Evolutionary conservation across 2,113 vertebrate genomes (phyloP).

Genomic region (Centrocercus urophasianus): DNA sequence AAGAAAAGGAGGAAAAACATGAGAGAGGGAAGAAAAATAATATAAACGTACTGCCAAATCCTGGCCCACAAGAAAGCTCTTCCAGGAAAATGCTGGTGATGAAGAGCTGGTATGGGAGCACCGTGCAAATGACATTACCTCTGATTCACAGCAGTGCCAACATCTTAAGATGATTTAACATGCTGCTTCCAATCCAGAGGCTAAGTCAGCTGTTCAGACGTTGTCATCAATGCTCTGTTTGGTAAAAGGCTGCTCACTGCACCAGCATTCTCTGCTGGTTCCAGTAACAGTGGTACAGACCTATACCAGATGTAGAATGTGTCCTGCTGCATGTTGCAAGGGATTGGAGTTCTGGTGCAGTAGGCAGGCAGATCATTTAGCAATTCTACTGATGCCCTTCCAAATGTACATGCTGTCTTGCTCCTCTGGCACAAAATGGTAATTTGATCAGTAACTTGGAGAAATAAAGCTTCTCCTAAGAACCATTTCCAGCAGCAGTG

Average conservation of each 20-base stretch:
- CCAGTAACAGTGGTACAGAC: neutral
- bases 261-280: neutral
- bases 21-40: neutral
- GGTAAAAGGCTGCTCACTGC: neutral
- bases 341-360: neutral
- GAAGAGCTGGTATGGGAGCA: neutral
- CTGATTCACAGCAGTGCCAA: neutral
- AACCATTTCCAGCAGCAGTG: neutral
- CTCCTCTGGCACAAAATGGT: neutral
- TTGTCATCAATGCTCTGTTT: fast-evolving
- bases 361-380: neutral
- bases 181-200: neutral
- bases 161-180: neutral
- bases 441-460: neutral
- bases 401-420: neutral
- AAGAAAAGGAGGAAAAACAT: neutral
- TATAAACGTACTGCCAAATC: neutral
- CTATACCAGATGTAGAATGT: neutral
- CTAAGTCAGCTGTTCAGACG: neutral
- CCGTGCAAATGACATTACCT: neutral
- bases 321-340: neutral
- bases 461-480: neutral
- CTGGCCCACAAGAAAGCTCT: neutral
- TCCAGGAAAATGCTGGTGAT: neutral
- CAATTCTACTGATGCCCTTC: neutral